Percentiles rank a stretch among this genome's conserved stretches.
Evolutionary conservation across 2,797 vertebrate species (phyloP).

Genomic region (Centropyge bicolor): DNA sequence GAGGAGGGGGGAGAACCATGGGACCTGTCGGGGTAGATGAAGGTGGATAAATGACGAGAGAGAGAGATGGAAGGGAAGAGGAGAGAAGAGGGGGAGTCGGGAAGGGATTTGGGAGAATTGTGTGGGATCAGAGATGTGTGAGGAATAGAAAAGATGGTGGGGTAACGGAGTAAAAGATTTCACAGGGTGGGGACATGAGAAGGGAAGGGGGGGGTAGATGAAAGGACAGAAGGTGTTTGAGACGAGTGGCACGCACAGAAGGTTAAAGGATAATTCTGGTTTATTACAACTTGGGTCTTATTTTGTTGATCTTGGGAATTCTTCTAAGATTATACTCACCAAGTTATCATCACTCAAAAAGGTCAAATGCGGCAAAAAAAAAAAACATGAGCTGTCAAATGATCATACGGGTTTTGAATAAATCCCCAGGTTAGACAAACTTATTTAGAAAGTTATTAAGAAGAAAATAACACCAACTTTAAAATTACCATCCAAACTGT

Average conservation of each 20-base stretch:
- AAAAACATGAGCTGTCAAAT: background rate
- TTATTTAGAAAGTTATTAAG: background rate
- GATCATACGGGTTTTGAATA: background rate
- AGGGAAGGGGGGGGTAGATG: background rate
- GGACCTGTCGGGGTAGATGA: conserved; percentile 39
- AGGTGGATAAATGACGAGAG: conserved; percentile 45
- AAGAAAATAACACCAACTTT: background rate
- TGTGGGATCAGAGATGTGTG: conserved; percentile 59
- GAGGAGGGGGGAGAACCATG: conserved; percentile 41
- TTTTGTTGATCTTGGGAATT: background rate
- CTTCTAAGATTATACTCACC: background rate
- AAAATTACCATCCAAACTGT: background rate
- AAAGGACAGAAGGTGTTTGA: background rate
- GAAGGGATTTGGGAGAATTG: conserved; percentile 60
- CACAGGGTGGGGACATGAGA: background rate
- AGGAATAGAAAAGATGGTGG: conserved; percentile 51
- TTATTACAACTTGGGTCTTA: background rate
- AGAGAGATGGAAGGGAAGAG: conserved; percentile 12
- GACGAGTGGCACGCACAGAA: background rate
- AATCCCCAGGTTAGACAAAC: background rate
- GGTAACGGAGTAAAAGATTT: conserved; percentile 11
- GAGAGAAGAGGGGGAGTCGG: conserved; percentile 18
- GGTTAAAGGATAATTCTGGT: background rate
- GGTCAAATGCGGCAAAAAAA: background rate
- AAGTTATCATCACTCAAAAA: background rate